Base-by-base conservation (phyloP, 2,797 vertebrate species). In the Poeciliopsis infans region DNA sequence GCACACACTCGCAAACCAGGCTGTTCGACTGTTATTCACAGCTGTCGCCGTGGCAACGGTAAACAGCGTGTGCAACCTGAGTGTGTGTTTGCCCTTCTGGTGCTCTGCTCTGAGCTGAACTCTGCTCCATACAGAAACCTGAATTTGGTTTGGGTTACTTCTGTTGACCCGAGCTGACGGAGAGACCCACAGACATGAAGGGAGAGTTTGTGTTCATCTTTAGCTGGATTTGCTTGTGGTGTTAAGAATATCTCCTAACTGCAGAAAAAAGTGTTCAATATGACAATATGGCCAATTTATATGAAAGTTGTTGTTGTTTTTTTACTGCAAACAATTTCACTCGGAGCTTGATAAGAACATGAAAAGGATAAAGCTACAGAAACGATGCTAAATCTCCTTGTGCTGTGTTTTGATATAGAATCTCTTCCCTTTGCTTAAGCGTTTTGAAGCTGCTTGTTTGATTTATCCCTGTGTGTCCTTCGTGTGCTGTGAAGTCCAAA, bases 31-130 rank as follows among this genome's bases (percentile, higher is more conserved):
- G 72, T 81, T 64, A 43, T 4, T 77, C 75, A 76, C 15, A 12
- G 31, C 51, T 80, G 78, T 79, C 33, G 39, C 25, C 45, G 16
- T 43, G 61, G 74, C 73, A 75, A 83, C 79, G 20, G 45, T 49
- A 64, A 75, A 78, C 79, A 76, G 55, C 2, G 43, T 2, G 23
- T 66, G n/a, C 43, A 0, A 77, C 49, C 64, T 5, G 64, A 77
- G 64, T 20, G 33, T 68, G 64, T 31, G 47, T 76, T 66, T 66
- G 45, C 45, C 57, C 55, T 61, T 59, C 41, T 23, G 15, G 51
- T 41, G 33, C 23, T 41, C 11, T 73, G 41, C 49, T 43, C 1
- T 45, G 5, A 43, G 23, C 41, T 45, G 2, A 70, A 45, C 41
- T 15, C 25, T 69, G 12, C n/a, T 43, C 41, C n/a, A 33, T 51